These are phyloP conservation scores for Oriolus oriolus DNA, from an alignment of 2,113 vertebrate genomes.

Conservation along the genomic window DNA sequence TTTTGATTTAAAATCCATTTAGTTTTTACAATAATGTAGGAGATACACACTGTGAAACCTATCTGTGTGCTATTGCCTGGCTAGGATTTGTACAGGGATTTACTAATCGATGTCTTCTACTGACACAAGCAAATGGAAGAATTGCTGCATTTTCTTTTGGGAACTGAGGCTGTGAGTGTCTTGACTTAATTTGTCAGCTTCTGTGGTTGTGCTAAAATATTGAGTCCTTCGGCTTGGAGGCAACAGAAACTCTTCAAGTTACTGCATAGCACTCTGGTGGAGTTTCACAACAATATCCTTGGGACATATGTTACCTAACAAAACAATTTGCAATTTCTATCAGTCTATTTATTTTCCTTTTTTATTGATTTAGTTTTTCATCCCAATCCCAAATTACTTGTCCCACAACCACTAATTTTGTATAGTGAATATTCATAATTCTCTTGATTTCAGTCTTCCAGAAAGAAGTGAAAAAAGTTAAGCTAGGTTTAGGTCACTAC, in stretches of 20 bases:
- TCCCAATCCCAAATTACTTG: background rate
- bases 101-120: background rate
- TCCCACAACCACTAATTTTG: background rate
- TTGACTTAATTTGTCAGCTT: background rate
- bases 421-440: background rate
- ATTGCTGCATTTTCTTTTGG: background rate
- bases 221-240: accelerated
- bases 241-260: background rate
- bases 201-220: background rate
- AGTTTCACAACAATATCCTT: background rate
- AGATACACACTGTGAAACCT: background rate
- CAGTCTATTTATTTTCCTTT: background rate
- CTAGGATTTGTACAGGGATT: background rate
- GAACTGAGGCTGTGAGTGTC: background rate
- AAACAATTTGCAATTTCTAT: background rate
- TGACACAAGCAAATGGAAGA: background rate
- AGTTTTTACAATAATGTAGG: background rate
- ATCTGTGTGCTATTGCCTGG: background rate
- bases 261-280: background rate
- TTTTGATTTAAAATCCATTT: background rate
- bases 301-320: background rate
- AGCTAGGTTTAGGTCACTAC: background rate
- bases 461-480: background rate
- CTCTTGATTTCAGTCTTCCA: background rate
- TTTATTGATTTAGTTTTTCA: background rate